Conservation (phyloP, 2,113 vertebrate genomes). For the Forbesichthys papilliferus region DNA sequence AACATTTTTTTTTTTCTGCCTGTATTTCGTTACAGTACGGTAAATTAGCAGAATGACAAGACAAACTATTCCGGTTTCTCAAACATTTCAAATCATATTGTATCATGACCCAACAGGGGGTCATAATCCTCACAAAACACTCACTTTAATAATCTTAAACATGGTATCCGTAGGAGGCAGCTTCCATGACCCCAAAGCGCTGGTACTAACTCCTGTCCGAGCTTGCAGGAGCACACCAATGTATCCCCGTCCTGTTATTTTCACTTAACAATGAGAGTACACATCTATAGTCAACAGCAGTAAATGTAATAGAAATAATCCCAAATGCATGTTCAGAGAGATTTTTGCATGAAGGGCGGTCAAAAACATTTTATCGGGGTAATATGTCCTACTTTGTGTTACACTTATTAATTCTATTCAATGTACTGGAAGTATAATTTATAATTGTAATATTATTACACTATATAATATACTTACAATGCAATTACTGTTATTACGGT, state of each 20-base stretch:
- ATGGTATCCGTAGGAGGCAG: constrained; percentile 58
- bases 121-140: background rate
- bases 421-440: too few relatives aligned
- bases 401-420: too few relatives aligned
- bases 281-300: background rate
- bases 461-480: too few relatives aligned
- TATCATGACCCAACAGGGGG: background rate
- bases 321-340: background rate
- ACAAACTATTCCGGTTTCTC: background rate
- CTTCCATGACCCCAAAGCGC: constrained; percentile 65
- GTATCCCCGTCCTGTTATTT: constrained; percentile 67
- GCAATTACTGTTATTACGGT: too few relatives aligned
- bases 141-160: constrained; percentile 58
- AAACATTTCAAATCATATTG: background rate
- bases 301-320: background rate
- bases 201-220: constrained; percentile 22
- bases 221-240: constrained; percentile 67
- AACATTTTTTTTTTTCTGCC: background rate
- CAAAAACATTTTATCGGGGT: background rate
- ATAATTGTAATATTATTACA: too few relatives aligned
- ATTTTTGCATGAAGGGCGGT: background rate
- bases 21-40: background rate
- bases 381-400: background rate
- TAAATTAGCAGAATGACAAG: background rate
- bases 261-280: constrained; percentile 52